A percentile compares a stretch with the other conserved stretches of the same genome.
Conservation (phyloP, 2,888 invertebrate genomes). For the Epinotia ramella region DNA sequence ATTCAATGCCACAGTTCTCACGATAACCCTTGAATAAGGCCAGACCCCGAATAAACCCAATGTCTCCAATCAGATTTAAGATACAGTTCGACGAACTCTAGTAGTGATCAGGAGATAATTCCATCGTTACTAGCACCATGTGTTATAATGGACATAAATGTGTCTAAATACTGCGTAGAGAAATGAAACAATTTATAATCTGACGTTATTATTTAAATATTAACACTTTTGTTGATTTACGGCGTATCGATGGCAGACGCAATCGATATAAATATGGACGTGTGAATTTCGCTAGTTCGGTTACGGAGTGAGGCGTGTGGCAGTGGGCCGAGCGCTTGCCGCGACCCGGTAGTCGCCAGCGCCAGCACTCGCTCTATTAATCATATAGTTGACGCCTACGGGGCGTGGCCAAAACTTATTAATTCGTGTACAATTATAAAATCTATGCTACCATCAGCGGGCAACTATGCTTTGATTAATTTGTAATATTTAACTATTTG, state of each 20-base stretch:
- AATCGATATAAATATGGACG: conserved; percentile 70
- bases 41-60: conserved; percentile 50
- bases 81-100: conserved; percentile 57
- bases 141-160: conserved; percentile 59
- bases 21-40: conserved; percentile 48
- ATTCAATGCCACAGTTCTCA: conserved; percentile 47
- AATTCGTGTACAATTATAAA: conserved; percentile 79
- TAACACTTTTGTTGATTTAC: conserved; percentile 68
- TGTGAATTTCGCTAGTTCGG: conserved; percentile 64
- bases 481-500: conserved; percentile 3
- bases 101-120: conserved; percentile 53
- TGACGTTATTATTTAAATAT: conserved; percentile 71
- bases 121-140: conserved; percentile 53
- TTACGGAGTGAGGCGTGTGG: conserved; percentile 61
- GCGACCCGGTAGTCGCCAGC: conserved; percentile 75
- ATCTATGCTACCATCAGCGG: conserved; percentile 65
- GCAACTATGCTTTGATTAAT: conserved; percentile 10
- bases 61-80: conserved; percentile 49
- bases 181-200: conserved; percentile 65
- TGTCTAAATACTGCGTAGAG: conserved; percentile 53
- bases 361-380: conserved; percentile 74
- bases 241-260: conserved; percentile 57
- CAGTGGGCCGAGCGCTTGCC: conserved; percentile 64
- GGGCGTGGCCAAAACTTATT: conserved; percentile 80
- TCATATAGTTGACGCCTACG: conserved; percentile 79